These are phyloP conservation scores for Menura novaehollandiae DNA, from an alignment of 2,113 vertebrate species.

Conservation along the genomic window DNA sequence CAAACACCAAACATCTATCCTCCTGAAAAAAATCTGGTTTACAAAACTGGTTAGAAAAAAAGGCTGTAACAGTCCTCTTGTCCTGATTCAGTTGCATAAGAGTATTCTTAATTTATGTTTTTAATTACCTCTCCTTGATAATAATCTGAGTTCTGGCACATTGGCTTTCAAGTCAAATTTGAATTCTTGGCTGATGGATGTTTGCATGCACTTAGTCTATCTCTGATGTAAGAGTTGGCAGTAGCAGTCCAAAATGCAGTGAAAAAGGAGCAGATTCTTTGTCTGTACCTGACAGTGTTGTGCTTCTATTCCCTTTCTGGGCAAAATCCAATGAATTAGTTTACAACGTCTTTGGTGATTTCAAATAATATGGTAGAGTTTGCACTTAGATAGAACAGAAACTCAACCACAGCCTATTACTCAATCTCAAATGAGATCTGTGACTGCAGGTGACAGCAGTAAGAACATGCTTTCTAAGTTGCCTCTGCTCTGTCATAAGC, in stretches of 20 bases:
- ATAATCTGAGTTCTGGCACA: background rate
- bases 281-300: background rate
- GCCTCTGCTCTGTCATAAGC: background rate
- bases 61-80: background rate
- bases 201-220: background rate
- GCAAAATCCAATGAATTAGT: background rate
- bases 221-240: background rate
- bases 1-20: background rate
- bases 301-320: background rate
- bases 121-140: background rate
- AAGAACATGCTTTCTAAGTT: background rate
- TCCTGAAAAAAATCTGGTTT: background rate
- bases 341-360: background rate
- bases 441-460: background rate
- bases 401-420: background rate
- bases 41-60: background rate
- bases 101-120: background rate
- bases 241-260: background rate
- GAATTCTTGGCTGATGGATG: background rate
- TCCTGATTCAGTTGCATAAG: background rate
- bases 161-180: background rate
- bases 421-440: background rate
- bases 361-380: background rate
- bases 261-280: background rate
- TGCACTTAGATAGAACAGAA: background rate